Base-by-base conservation (phyloP, 1,140 invertebrate species). In the Hesperophylax magnus region DNA sequence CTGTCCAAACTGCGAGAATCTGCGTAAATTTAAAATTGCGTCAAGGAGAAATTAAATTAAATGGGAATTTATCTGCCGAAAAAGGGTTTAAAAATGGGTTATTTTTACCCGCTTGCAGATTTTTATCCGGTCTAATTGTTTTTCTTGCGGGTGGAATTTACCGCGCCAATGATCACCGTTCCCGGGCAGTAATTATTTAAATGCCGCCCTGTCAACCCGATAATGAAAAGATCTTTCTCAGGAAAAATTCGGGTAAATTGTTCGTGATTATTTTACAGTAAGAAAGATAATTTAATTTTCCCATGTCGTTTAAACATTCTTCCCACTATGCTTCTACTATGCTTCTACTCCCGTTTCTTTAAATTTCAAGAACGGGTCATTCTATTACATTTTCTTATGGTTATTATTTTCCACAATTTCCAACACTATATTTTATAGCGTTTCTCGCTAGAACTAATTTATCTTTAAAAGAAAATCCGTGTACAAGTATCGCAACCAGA, bases 101-200 rank as follows among this genome's bases (percentile, higher is more conserved):
- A 81, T 83, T 83, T 83, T 81, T 54, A 79, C 79, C 78, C 71
- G 82, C 65, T 84, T 81, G 82, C 82, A 84, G 82, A 84, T 84
- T 84, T 84, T 84, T 84, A 84, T 84, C 82, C 82, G 67, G 79
- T 84, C 82, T 84, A 84, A 84, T 84, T 84, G 80, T 81, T 84
- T 84, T 84, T 78, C 79, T 78, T 79, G 82, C 82, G 79, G 79
- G 82, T 61, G 67, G 63, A 81, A 81, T 83, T 83, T 83, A 80
- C 82, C 82, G 82, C 82, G 78, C 63, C 71, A 77, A 60, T 71
- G 80, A 71, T 71, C 80, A 20, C 80, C 80, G 79, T 83, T 34
- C 22, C 14, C 75, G 65, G 67, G 27, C 63, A 79, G 82, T 83
- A 83, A 83, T 83, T 83, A 83, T 83, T 83, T 83, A 83, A 83